A percentile compares a stretch with the other conserved stretches of the same genome.
Conservation (phyloP, 2,797 vertebrate genomes). For the Pagetopsis macropterus region DNA sequence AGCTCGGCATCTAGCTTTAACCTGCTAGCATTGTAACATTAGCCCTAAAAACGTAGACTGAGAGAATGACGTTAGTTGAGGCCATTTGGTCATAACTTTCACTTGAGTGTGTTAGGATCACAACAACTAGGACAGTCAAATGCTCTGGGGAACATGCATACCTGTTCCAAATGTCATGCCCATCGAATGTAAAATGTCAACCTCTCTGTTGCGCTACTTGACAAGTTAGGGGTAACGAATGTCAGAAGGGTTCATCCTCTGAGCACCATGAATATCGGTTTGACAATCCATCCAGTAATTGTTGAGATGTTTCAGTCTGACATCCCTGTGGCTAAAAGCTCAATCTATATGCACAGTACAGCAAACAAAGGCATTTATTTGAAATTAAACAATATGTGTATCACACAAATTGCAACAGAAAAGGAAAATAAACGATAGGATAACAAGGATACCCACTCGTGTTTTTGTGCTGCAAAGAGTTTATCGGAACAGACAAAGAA, state of each 20-base stretch:
- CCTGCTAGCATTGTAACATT: no score
- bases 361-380: not conserved
- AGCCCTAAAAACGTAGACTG: no score
- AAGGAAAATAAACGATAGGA: no score
- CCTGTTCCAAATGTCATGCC: not conserved
- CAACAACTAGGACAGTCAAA: no score
- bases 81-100: no score
- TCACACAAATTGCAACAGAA: not conserved
- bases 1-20: not conserved
- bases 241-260: not conserved
- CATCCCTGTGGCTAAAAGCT: not conserved
- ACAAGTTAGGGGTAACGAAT: not conserved
- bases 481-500: not conserved
- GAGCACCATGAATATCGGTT: not conserved
- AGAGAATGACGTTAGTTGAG: no score
- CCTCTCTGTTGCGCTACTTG: not conserved
- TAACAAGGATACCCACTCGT: not conserved
- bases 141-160: no score
- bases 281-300: no score
- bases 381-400: not conserved
- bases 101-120: no score
- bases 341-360: not conserved
- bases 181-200: not conserved
- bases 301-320: no score
- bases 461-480: not conserved